Percentiles rank a stretch among this genome's conserved stretches.
Evolutionary conservation across 2,888 invertebrate genomes (phyloP).

Genomic region (Cepaea hortensis): DNA sequence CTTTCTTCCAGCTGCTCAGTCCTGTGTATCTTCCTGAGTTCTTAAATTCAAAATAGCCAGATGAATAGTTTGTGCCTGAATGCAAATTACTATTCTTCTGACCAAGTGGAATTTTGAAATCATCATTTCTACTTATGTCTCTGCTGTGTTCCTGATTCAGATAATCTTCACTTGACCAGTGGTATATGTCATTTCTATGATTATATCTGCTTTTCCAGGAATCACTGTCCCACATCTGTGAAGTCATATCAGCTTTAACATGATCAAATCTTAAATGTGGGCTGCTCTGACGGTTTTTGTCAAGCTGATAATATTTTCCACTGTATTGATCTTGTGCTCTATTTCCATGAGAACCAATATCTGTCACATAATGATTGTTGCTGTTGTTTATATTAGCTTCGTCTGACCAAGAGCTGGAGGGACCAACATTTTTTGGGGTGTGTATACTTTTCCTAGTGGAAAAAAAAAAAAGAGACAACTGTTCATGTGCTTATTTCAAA

Average conservation of each 20-base stretch:
- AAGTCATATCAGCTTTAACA: background rate
- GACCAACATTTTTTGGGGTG: background rate
- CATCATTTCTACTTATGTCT: background rate
- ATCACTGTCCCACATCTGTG: background rate
- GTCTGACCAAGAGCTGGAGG: background rate
- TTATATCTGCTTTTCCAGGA: background rate
- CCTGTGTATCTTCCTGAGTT: background rate
- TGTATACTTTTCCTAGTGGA: background rate
- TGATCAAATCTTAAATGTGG: background rate
- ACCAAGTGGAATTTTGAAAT: background rate
- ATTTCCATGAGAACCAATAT: background rate
- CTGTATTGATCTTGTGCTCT: background rate
- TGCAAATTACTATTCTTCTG: background rate
- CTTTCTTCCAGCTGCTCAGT: background rate
- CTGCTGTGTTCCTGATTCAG: background rate
- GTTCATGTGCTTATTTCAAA: too few relatives aligned
- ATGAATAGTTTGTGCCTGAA: background rate
- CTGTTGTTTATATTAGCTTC: background rate
- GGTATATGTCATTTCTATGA: background rate
- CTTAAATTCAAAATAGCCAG: background rate
- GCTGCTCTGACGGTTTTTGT: background rate
- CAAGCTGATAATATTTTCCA: background rate
- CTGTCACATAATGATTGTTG: background rate
- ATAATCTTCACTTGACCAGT: slow-evolving; percentile 1
- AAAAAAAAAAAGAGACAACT: background rate